Evolutionary conservation across 2,797 vertebrate genomes (phyloP).

Genomic region (Huso huso): DNA sequence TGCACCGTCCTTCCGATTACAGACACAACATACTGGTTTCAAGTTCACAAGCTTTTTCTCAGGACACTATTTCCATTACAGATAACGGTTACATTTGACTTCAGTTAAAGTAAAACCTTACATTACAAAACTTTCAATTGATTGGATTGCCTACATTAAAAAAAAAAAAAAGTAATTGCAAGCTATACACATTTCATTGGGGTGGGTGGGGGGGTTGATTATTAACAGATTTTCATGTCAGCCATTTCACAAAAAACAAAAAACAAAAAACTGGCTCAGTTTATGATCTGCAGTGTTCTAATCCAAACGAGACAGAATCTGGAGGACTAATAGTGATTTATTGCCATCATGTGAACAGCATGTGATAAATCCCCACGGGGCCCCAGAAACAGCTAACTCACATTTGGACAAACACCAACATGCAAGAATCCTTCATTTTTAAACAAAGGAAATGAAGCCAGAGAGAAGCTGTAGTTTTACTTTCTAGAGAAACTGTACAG

Average conservation of each 20-base stretch:
- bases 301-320: conserved; percentile 13
- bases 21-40: too few species aligned
- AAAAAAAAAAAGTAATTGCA: neutral
- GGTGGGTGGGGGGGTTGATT: neutral
- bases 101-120: too few species aligned
- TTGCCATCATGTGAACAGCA: conserved; percentile 39
- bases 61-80: too few species aligned
- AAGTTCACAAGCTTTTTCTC: too few species aligned
- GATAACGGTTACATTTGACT: too few species aligned
- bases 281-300: neutral
- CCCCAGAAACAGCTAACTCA: conserved; percentile 12
- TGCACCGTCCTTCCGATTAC: too few species aligned
- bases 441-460: neutral
- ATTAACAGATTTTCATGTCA: conserved; percentile 3
- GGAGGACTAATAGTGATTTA: conserved; percentile 33
- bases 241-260: conserved; percentile 21
- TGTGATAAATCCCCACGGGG: conserved; percentile 29
- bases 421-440: neutral
- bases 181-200: neutral
- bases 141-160: too few species aligned
- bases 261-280: conserved; percentile 5
- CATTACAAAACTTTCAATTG: too few species aligned
- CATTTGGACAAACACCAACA: neutral
- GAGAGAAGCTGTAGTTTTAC: too few species aligned
- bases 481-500: too few species aligned